Base-by-base conservation (phyloP, 2,888 invertebrate species). In the Lasioglossum pauxillum region DNA sequence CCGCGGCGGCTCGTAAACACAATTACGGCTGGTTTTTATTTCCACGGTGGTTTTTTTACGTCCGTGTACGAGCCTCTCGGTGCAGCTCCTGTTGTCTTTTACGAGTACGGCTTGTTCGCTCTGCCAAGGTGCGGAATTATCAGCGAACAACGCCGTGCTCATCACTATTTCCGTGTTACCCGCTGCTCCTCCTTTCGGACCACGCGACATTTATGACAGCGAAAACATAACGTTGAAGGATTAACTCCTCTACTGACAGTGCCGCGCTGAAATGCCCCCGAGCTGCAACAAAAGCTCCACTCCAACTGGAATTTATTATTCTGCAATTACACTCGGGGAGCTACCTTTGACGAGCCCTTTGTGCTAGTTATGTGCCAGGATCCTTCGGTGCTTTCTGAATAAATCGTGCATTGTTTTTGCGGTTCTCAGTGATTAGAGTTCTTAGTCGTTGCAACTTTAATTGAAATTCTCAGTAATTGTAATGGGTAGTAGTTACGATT, bases 1-100 rank as follows among this genome's bases (percentile, higher is more conserved):
- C 46, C 16, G 46, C 88, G 86, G 84, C 87, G 84, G 88, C 91
- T 93, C 93, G 91, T 92, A 93, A 94, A 93, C 89, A 91, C 93
- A 94, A 94, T 94, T 93, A 92, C 87, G 85, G 85, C 75, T 23
- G 71, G 90, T 88, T 91, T 91, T 91, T 91, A 91, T 91, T 89
- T 89, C 80, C 78, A 77, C 72, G 77, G 44, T 57, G 60, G 75
- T 78, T 82, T 57, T 85, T 85, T 87, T 87, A 85, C 86, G 81
- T 78, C 57, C 87, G 76, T 19, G 64, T 71, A n/a, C 82, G 64
- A 85, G 75, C 80, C 82, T 69, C 85, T 87, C 86, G 75, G 84
- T 87, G 86, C 89, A 5, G 57, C 71, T 89, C 89, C 89, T 88
- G 91, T 91, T 91, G 88, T 82, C 80, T 93, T 93, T 94, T 94